These are phyloP conservation scores for Oasisia sp. DNA, from an alignment of 2,888 invertebrate species.

Conservation along the genomic window DNA sequence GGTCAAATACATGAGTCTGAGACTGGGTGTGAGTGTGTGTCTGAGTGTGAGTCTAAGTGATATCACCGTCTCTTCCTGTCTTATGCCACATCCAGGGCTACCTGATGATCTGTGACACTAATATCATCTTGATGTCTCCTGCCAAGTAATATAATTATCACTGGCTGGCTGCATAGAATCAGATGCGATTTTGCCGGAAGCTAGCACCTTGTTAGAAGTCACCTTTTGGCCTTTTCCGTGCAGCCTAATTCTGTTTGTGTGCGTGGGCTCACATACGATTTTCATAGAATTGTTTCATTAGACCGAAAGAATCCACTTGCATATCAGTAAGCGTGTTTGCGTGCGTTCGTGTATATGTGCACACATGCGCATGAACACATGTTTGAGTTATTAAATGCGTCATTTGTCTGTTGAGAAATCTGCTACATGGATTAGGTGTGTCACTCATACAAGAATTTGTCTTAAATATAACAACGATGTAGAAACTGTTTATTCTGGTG, in stretches of 20 bases:
- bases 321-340: not conserved
- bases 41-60: not conserved
- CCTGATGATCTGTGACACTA: not conserved
- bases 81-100: not conserved
- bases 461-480: too few relatives aligned
- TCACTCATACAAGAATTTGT: too few relatives aligned
- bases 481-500: too few relatives aligned
- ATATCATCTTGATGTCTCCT: not conserved
- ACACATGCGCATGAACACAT: not conserved
- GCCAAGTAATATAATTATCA: not conserved
- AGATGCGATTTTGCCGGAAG: not conserved
- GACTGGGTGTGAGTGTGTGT: too few relatives aligned
- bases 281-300: not conserved
- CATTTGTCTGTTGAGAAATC: not conserved
- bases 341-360: not conserved
- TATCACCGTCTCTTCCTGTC: not conserved
- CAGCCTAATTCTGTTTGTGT: not conserved
- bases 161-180: not conserved
- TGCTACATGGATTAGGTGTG: not conserved
- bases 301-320: not conserved
- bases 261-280: not conserved
- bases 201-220: constrained; percentile 4
- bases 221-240: not conserved
- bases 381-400: not conserved
- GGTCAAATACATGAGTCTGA: too few relatives aligned